phyloP scores from a whole-genome alignment of 2,888 invertebrate species.

The Orgyia antiqua region DNA sequence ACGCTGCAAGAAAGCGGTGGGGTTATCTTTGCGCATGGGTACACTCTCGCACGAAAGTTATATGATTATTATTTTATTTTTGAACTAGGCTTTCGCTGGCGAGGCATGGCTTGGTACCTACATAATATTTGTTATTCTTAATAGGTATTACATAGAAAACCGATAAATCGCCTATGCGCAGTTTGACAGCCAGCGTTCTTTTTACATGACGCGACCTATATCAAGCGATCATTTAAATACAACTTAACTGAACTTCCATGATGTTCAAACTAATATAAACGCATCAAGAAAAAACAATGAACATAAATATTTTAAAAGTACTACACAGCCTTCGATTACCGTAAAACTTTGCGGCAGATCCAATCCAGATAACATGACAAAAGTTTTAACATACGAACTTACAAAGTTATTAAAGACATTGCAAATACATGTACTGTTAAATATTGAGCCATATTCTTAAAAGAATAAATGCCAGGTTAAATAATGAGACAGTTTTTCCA shows the following conservation, averaged over 20 bases:
- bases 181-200: no score
- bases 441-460: constrained; percentile 8
- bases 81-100: no score
- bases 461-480: constrained; percentile 4
- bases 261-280: constrained; percentile 29
- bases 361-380: constrained; percentile 59
- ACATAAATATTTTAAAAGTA: constrained; percentile 46
- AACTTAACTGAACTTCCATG: constrained; percentile 15
- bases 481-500: constrained; percentile 2
- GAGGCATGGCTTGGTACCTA: no score
- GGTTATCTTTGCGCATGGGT: no score
- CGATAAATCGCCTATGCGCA: no score
- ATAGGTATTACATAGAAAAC: no score
- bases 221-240: constrained; percentile 24
- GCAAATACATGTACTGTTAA: constrained; percentile 3
- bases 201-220: constrained; percentile 10
- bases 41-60: no score
- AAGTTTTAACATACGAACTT: constrained; percentile 49
- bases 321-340: constrained; percentile 49
- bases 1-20: no score
- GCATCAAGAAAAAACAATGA: constrained; percentile 38
- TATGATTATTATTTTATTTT: no score
- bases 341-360: constrained; percentile 61
- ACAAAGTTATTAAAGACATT: constrained; percentile 13
- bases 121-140: no score